Percentiles rank a stretch among this genome's conserved stretches.
phyloP scores from a whole-genome alignment of 92 coral and sea anemone species.

The Metridium senile region DNA sequence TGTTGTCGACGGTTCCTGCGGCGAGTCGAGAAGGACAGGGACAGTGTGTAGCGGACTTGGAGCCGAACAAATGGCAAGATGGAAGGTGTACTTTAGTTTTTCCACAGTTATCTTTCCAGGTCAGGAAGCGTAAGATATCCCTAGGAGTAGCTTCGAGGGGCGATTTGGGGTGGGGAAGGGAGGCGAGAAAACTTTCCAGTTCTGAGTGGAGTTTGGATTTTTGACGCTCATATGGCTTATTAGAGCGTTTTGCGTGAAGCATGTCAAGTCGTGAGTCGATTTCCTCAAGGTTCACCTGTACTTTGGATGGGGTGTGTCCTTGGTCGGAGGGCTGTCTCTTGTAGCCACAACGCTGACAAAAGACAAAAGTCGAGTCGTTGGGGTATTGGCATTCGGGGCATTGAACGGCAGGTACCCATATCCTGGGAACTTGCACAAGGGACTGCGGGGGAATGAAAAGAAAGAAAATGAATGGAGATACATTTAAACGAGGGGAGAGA shows the following conservation, averaged over 20 bases:
- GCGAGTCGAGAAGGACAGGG: constrained; percentile 58
- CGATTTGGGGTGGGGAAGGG: constrained; percentile 54
- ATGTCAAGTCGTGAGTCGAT: too few relatives aligned
- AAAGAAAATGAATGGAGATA: not conserved
- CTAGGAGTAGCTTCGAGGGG: constrained; percentile 42
- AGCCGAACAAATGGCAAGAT: constrained; percentile 36
- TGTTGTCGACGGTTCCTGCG: constrained; percentile 58
- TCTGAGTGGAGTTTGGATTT: constrained; percentile 38
- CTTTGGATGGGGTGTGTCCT: not conserved
- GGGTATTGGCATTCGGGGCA: constrained; percentile 59
- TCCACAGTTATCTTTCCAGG: constrained; percentile 53
- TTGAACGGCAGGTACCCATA: constrained; percentile 52
- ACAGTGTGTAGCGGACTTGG: constrained; percentile 7
- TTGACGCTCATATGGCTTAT: constrained; percentile 56
- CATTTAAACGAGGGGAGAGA: not conserved
- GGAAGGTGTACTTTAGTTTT: constrained; percentile 35
- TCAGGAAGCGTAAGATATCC: constrained; percentile 48
- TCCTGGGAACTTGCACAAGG: constrained; percentile 35
- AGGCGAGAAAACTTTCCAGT: constrained; percentile 32
- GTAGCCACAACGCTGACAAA: constrained; percentile 61
- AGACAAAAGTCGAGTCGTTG: constrained; percentile 46
- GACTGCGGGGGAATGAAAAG: too few relatives aligned
- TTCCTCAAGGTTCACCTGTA: not conserved
- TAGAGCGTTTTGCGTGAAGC: not conserved
- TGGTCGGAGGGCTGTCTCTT: not conserved